These are phyloP conservation scores for Gymnocephalus cernua DNA, from an alignment of 2,113 vertebrate species.

Conservation along the genomic window DNA sequence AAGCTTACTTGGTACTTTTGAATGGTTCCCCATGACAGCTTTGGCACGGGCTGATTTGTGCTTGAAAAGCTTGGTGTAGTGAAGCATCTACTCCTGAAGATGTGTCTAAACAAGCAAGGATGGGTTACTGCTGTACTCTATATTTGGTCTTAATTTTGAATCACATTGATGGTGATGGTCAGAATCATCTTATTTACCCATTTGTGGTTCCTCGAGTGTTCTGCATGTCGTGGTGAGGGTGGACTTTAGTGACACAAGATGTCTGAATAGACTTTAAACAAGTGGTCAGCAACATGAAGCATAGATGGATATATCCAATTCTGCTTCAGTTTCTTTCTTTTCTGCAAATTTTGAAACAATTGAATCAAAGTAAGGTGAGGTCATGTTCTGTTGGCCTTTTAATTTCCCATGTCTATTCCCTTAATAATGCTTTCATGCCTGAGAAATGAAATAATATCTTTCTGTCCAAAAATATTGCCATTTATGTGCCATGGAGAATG, in stretches of 20 bases:
- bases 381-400: slow-evolving; percentile 8
- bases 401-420: slow-evolving; percentile 42
- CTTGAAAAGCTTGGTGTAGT: not conserved
- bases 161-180: not conserved
- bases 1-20: not conserved
- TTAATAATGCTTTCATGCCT: slow-evolving; percentile 37
- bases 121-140: not conserved
- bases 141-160: not conserved
- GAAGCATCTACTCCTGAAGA: not conserved
- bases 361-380: slow-evolving; percentile 12
- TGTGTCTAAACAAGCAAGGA: not conserved
- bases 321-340: not conserved
- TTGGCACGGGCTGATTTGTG: slow-evolving; percentile 1
- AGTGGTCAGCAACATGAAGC: not conserved
- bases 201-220: slow-evolving; percentile 2
- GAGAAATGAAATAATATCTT: slow-evolving; percentile 29
- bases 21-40: not conserved
- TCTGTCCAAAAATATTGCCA: slow-evolving; percentile 3
- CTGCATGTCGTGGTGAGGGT: not conserved
- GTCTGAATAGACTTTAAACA: not conserved
- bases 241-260: not conserved
- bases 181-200: not conserved
- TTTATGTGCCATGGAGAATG: slow-evolving; percentile 10
- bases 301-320: not conserved
- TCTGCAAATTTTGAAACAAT: not conserved